A percentile compares a stretch with the other conserved stretches of the same genome.
Conservation (phyloP, 1,140 invertebrate genomes). For the Hypothenemus hampei region DNA sequence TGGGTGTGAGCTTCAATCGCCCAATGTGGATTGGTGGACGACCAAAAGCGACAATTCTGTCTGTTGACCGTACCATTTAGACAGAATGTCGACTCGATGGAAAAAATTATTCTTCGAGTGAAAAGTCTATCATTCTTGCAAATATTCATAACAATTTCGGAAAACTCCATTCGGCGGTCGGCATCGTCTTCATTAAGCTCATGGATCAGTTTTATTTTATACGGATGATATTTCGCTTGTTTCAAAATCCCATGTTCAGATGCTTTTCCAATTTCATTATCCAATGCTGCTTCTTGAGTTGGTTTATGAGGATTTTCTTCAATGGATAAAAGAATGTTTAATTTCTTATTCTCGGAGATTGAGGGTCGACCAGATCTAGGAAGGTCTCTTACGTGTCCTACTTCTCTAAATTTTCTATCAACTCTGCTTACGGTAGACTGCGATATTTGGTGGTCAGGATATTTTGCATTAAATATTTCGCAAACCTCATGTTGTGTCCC, state of each 20-base stretch:
- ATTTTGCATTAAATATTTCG: slow-evolving; percentile 2
- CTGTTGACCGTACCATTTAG: not conserved
- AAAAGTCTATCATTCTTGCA: not conserved
- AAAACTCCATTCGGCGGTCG: not conserved
- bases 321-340: slow-evolving; percentile 15
- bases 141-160: not conserved
- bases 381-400: slow-evolving; percentile 16
- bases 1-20: not conserved
- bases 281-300: not conserved
- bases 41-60: not conserved
- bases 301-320: slow-evolving; percentile 17
- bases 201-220: not conserved
- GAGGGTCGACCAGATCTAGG: not conserved
- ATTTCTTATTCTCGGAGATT: slow-evolving; percentile 15
- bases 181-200: too few relatives aligned
- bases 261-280: not conserved
- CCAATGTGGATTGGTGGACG: not conserved
- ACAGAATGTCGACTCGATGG: not conserved
- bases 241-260: not conserved
- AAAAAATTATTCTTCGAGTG: not conserved
- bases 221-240: not conserved
- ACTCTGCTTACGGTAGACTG: not conserved
- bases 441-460: not conserved
- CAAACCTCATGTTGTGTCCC: not conserved
- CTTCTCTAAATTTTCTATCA: slow-evolving; percentile 7